Evolutionary conservation across 1,140 invertebrate genomes (phyloP).

Genomic region (Cataglyphis hispanica): DNA sequence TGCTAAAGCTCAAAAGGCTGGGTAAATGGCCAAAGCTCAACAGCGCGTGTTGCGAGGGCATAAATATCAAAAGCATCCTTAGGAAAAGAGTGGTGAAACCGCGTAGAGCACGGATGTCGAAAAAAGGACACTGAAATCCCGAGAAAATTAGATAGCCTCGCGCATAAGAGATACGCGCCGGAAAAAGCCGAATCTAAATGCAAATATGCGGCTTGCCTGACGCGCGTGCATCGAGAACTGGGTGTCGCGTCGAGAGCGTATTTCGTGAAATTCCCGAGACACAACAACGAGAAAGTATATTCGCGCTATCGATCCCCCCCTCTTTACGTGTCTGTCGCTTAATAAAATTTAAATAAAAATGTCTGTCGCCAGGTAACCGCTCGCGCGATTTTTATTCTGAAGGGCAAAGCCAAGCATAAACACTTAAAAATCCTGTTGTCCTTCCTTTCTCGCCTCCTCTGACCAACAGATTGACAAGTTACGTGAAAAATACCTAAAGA

Average conservation of each 20-base stretch:
- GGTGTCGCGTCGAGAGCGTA: constrained; percentile 54
- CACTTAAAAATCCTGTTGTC: neutral
- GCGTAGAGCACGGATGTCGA: constrained; percentile 47
- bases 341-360: constrained; percentile 73
- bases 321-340: constrained; percentile 23
- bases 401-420: neutral
- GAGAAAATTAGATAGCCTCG: constrained; percentile 69
- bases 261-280: constrained; percentile 69
- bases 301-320: constrained; percentile 63
- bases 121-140: constrained; percentile 61
- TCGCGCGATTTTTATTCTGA: neutral
- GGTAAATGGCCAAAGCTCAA: neutral
- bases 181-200: constrained; percentile 73
- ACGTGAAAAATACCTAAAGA: constrained; percentile 16
- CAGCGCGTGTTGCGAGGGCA: neutral
- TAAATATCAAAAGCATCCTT: constrained; percentile 37
- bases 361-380: neutral
- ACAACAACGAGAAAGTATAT: constrained; percentile 66
- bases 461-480: neutral
- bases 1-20: neutral
- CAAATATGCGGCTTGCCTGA: constrained; percentile 62
- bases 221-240: constrained; percentile 41
- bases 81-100: constrained; percentile 25
- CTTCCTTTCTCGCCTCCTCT: no score
- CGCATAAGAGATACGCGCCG: constrained; percentile 36